A percentile compares a stretch with the other conserved stretches of the same genome.
phyloP scores from a whole-genome alignment of 2,797 vertebrate genomes.

The Anguilla obscura region DNA sequence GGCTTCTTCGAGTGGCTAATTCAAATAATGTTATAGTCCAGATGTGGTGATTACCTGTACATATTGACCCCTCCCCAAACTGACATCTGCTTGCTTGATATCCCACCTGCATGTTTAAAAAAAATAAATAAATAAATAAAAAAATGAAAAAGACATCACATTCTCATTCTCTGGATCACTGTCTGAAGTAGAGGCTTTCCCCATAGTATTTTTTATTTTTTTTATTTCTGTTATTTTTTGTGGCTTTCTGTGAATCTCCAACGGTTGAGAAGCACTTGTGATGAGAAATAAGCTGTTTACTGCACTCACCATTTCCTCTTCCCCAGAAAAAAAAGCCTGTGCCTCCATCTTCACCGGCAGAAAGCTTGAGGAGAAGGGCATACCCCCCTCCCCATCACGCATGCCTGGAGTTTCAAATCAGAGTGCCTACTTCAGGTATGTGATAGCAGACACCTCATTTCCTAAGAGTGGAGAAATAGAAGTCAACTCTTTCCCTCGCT shows the following conservation, averaged over 20 bases:
- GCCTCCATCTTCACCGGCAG: too few relatives aligned
- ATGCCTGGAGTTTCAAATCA: background rate
- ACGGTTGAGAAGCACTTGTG: background rate
- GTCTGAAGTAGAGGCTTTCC: background rate
- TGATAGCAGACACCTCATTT: background rate
- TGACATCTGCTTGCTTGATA: background rate
- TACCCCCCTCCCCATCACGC: background rate
- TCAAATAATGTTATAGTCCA: background rate
- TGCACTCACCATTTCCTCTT: background rate
- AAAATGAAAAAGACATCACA: background rate
- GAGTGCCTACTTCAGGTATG: background rate
- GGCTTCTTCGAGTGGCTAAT: background rate
- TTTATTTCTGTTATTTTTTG: background rate
- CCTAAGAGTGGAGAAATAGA: background rate
- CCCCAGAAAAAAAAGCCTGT: too few relatives aligned
- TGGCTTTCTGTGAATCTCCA: background rate
- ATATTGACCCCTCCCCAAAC: background rate
- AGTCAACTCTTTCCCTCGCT: background rate
- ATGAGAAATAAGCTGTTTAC: background rate
- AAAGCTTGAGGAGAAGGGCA: background rate
- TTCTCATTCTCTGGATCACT: background rate
- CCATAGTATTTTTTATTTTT: background rate
- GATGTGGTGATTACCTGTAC: background rate
- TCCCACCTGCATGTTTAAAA: background rate
- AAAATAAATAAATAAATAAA: background rate